These are phyloP conservation scores for Tetrapedia diversipes DNA, from an alignment of 2,888 invertebrate species.

Conservation along the genomic window DNA sequence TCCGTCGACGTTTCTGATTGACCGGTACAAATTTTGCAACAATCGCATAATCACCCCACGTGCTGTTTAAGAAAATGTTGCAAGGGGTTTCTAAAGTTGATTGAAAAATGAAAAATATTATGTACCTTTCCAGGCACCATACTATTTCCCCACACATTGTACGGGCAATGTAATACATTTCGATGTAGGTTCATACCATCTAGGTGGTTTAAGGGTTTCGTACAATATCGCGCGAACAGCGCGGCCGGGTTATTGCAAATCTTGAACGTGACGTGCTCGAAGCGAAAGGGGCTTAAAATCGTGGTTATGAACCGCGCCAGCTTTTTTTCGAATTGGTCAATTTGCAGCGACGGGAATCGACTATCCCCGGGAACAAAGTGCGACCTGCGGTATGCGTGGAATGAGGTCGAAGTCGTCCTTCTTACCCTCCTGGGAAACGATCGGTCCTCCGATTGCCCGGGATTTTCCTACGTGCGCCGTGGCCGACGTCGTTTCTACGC, in stretches of 20 bases:
- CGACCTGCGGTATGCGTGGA: constrained; percentile 65
- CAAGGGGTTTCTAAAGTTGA: too few species aligned
- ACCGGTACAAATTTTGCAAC: too few species aligned
- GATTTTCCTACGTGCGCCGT: constrained; percentile 52
- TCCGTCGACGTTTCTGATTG: too few species aligned
- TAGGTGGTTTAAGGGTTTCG: neutral
- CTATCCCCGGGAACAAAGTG: constrained; percentile 60
- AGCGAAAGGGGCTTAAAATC: neutral
- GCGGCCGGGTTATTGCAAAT: neutral
- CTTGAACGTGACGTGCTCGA: neutral
- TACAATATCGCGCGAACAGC: neutral
- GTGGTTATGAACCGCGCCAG: neutral
- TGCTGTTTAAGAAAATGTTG: too few species aligned
- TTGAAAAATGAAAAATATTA: too few species aligned
- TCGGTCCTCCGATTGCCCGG: constrained; percentile 52
- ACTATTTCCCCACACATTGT: neutral
- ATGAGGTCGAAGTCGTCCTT: constrained; percentile 53
- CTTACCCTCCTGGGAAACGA: constrained; percentile 49
- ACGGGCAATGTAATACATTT: neutral
- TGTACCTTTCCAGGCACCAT: neutral
- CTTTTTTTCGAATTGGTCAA: constrained; percentile 45
- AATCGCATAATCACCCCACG: too few species aligned
- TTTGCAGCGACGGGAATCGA: constrained; percentile 57
- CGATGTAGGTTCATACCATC: neutral
- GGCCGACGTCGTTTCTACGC: constrained; percentile 31